These are phyloP conservation scores for Zaprionus bogoriensis DNA, from an alignment of 2,888 invertebrate genomes.

Conservation along the genomic window DNA sequence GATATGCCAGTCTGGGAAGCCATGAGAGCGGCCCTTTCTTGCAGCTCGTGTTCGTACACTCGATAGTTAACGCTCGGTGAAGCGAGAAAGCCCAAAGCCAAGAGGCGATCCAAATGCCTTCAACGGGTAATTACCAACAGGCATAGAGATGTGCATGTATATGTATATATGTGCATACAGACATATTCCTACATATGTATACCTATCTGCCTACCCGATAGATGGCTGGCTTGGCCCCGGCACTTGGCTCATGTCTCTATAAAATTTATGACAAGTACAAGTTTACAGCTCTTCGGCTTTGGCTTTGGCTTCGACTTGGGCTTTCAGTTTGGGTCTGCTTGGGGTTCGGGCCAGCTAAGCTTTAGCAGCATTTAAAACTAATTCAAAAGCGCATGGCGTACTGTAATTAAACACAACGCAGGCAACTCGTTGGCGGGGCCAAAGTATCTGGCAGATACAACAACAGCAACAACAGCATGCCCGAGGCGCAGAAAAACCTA, in stretches of 20 bases:
- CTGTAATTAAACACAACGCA: slow-evolving; percentile 69
- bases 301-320: slow-evolving; percentile 3
- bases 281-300: slow-evolving; percentile 41
- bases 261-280: slow-evolving; percentile 72
- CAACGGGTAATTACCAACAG: slow-evolving; percentile 44
- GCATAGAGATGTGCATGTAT: slow-evolving; percentile 23
- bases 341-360: slow-evolving; percentile 8
- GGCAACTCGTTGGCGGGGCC: slow-evolving; percentile 9
- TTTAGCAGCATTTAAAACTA: slow-evolving; percentile 63
- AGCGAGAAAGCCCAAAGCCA: slow-evolving; percentile 38
- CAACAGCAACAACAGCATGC: slow-evolving; percentile 9
- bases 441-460: slow-evolving; percentile 64
- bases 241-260: slow-evolving; percentile 39
- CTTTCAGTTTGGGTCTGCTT: background rate
- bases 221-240: slow-evolving; percentile 23
- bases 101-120: slow-evolving; percentile 42
- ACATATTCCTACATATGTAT: background rate
- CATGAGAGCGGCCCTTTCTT: slow-evolving; percentile 20
- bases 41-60: slow-evolving; percentile 17
- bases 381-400: slow-evolving; percentile 65
- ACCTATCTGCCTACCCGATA: slow-evolving; percentile 28
- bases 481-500: slow-evolving; percentile 66
- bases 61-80: slow-evolving; percentile 48
- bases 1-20: no score
- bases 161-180: background rate